These are phyloP conservation scores for Rissa tridactyla DNA, from an alignment of 2,113 vertebrate species.

Conservation along the genomic window DNA sequence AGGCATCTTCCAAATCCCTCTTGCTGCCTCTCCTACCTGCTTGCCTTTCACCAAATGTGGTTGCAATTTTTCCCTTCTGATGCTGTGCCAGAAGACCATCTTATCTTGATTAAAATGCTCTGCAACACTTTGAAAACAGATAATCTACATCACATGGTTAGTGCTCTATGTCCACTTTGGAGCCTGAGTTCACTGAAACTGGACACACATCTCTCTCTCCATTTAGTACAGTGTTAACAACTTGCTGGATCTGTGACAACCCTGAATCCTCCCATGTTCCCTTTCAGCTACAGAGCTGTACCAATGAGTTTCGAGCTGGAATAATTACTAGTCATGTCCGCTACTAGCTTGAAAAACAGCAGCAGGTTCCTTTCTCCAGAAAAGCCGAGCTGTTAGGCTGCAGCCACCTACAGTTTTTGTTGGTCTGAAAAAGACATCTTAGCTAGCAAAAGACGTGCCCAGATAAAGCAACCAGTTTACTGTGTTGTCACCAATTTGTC, in stretches of 20 bases:
- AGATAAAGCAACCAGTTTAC: background rate
- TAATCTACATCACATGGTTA: slow-evolving; percentile 14
- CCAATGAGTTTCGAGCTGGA: background rate
- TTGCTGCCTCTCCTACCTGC: slow-evolving; percentile 9
- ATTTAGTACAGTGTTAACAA: background rate
- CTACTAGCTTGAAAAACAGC: background rate
- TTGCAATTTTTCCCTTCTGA: slow-evolving; percentile 21
- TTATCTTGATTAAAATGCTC: slow-evolving; percentile 27
- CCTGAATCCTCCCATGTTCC: background rate
- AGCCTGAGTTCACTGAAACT: background rate
- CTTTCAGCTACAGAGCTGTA: background rate
- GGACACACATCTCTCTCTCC: background rate
- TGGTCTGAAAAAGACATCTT: background rate
- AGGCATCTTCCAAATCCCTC: background rate
- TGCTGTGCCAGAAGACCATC: slow-evolving; percentile 39
- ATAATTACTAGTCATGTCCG: background rate
- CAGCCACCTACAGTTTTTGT: background rate
- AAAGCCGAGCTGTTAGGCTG: background rate
- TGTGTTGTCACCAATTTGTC: background rate
- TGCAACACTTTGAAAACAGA: slow-evolving; percentile 11
- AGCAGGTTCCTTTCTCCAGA: background rate
- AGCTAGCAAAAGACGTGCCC: background rate
- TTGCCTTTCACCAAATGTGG: slow-evolving; percentile 31
- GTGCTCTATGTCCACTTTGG: background rate
- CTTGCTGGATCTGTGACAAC: background rate